These are phyloP conservation scores for Pantala flavescens DNA, from an alignment of 1,140 invertebrate species.

Conservation along the genomic window DNA sequence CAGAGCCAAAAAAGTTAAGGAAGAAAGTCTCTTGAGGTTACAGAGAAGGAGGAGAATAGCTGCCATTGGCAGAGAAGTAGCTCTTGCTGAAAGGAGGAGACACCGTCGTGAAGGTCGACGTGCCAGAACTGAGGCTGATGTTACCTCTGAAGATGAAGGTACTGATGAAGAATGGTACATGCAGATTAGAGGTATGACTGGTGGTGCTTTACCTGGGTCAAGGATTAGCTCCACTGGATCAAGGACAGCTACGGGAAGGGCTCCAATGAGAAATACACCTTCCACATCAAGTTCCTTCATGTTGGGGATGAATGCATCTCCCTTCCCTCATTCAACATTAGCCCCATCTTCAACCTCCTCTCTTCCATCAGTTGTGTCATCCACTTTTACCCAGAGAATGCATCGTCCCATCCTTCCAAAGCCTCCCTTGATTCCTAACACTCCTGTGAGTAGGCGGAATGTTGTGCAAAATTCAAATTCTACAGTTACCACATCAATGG, in stretches of 20 bases:
- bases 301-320: background rate
- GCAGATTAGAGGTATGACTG: background rate
- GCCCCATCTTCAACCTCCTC: background rate
- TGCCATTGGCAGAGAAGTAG: background rate
- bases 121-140: background rate
- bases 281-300: background rate
- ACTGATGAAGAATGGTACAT: background rate
- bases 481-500: background rate
- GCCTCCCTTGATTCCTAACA: slow-evolving; percentile 19
- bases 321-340: background rate
- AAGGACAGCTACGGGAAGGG: background rate
- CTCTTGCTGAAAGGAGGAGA: background rate
- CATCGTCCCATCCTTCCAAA: slow-evolving; percentile 32
- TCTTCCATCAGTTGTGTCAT: background rate
- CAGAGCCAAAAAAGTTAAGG: slow-evolving; percentile 66
- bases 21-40: slow-evolving; percentile 59
- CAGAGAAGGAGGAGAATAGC: slow-evolving; percentile 33
- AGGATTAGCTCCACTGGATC: background rate
- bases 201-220: background rate
- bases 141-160: background rate
- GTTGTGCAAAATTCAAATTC: background rate
- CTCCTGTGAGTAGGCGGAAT: slow-evolving; percentile 2
- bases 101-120: background rate
- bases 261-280: background rate
- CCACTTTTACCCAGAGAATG: slow-evolving; percentile 11